Evolutionary conservation across 2,113 vertebrate species (phyloP), one percentile per base, ranked within the genome.

Genomic region (Zosterops pallidus): DNA sequence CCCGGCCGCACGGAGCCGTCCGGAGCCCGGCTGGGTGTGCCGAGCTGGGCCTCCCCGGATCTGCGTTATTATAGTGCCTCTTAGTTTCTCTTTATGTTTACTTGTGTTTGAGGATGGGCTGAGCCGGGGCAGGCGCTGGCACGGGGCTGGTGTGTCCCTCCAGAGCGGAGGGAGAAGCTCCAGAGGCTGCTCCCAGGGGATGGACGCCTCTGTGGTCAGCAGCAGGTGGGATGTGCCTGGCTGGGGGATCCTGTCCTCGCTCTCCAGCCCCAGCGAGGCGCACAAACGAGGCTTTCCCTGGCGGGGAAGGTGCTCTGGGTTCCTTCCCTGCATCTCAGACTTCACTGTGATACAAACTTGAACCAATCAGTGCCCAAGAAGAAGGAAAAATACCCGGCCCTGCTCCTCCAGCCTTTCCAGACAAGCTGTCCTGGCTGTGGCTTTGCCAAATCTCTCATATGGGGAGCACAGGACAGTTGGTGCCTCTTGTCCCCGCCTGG

Each of bases 341-440:
- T 96, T 97, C 96, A 97, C 96, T 97, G 96, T 97, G 96, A 97
- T 97, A 93, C 31, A 41, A 71, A 96, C 92, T 96, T 75, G 94
- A 95, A 96, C 96, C 95, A 89, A 74, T 93, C 93, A 96, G 95
- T 97, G 96, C 96, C 96, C 95, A 75, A 80, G 93, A 95, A 80
- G 90, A 92, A 86, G 65, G 85, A 83, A 53, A 71, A 69, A 42
- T 12, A 15, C 52, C 64, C 39, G 28, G 50, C 72, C 86, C 83
- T 89, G 89, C 83, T 89, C 82, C 60, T 88, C 29, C 92, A 85
- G 87, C 79, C 93, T 83, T 88, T 77, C 46, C 12, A 70, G 75
- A 64, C 29, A 10, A 52, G 42, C 31, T 83, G 25, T 70, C 60
- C 83, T 25, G 86, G 72, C 83, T 52, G 52, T 70, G 90, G 76